Base-by-base conservation (phyloP, 2,113 vertebrate species). In the Trichechus manatus region DNA sequence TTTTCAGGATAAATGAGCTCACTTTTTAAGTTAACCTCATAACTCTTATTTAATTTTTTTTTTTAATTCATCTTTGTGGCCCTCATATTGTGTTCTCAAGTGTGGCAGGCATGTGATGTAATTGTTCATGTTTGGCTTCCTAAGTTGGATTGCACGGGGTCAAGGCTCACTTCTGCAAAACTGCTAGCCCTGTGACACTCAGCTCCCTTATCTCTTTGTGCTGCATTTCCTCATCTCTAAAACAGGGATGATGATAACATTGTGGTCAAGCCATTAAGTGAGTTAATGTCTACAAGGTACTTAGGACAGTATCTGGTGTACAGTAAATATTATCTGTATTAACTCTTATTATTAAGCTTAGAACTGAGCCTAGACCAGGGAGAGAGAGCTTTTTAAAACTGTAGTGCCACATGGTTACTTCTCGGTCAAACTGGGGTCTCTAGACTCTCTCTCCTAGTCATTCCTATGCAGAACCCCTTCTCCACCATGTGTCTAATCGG, bases 311-410 rank as follows among this genome's bases (percentile, higher is more conserved):
- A 33, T 8, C 31, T 85, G 27, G 27, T 81, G 4, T 83, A 50
- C 61, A 78, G 9, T 63, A 85, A 39, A 19, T 90, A 70, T 66
- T 81, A 91, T 25, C 63, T 89, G 9, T 85, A 25, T 89, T 82
- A 39, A 87, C 61, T 81, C 42, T 79, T 89, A 66, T 70, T 83
- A 23, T 86, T 87, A 93, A 75, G 8, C 72, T 88, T 79, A 91
- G 74, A 64, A 68, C 3, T 17, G 29, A 89, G 42, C 68, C 25
- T 20, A 42, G 5, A 86, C 22, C 63, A 87, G 39, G 39, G 39
- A 39, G 39, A 74, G 81, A 75, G 47, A 91, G 59, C 2, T 83
- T 6, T 93, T 78, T 87, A 72, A 83, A 56, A 77, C 3, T 87
- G 66, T 53, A 64, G 19, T 44, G 31, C 29, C 78, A 66, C 1